A percentile compares a stretch with the other conserved stretches of the same genome.
Conservation (phyloP, 2,888 invertebrate species). For the Andrena dorsata region DNA sequence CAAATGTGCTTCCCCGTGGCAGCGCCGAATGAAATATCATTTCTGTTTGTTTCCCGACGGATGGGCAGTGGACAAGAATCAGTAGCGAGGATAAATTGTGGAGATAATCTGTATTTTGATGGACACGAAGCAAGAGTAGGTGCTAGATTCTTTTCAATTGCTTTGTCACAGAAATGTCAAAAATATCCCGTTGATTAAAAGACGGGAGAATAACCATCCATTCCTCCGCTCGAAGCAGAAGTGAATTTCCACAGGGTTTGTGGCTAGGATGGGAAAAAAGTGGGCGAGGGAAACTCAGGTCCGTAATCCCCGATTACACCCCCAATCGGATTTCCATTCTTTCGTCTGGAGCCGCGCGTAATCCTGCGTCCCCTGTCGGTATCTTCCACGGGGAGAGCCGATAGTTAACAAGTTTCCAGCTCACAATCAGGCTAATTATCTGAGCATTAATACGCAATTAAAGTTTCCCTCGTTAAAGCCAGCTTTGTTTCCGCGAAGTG, state of each 20-base stretch:
- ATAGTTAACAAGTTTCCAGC: slow-evolving; percentile 67
- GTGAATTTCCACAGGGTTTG: not conserved
- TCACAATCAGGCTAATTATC: slow-evolving; percentile 65
- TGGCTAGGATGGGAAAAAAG: not conserved
- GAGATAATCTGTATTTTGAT: too few species aligned
- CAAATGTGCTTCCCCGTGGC: not conserved
- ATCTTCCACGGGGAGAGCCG: slow-evolving; percentile 48
- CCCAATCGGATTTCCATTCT: slow-evolving; percentile 67
- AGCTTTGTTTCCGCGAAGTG: slow-evolving; percentile 34
- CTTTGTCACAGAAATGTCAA: too few species aligned
- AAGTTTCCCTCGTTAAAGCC: slow-evolving; percentile 64
- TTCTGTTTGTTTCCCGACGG: not conserved
- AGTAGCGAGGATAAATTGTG: not conserved
- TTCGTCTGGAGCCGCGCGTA: slow-evolving; percentile 26
- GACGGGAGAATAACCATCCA: not conserved
- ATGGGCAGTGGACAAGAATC: not conserved
- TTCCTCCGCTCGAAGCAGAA: not conserved
- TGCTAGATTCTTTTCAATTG: too few species aligned
- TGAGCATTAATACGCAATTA: slow-evolving; percentile 72
- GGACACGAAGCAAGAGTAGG: too few species aligned
- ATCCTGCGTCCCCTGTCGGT: slow-evolving; percentile 8
- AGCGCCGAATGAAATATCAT: slow-evolving; percentile 1
- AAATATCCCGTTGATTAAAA: slow-evolving; percentile 3
- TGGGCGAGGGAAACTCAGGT: slow-evolving; percentile 10
- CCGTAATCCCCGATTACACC: slow-evolving; percentile 48